phyloP scores from a whole-genome alignment of 2,888 invertebrate species.

The Trichogramma evanescens region DNA sequence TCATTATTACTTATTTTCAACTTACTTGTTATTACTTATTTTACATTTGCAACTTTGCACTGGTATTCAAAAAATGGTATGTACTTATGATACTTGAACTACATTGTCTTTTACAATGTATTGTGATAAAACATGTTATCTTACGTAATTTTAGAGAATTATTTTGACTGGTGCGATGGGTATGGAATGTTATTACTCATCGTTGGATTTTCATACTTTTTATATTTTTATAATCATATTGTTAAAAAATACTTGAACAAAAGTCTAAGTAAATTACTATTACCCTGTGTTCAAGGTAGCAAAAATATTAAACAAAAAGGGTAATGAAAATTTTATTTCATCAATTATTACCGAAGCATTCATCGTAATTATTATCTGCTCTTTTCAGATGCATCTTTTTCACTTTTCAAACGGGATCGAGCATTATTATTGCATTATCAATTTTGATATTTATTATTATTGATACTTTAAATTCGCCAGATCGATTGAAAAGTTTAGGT shows the following conservation, averaged over 20 bases:
- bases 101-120: too few species aligned
- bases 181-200: constrained; percentile 67
- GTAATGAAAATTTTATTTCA: constrained; percentile 9
- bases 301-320: constrained; percentile 12
- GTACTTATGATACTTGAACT: too few species aligned
- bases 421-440: constrained; percentile 47
- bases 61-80: constrained; percentile 24
- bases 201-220: constrained; percentile 55
- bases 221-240: constrained; percentile 48
- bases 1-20: constrained; percentile 28
- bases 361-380: not conserved
- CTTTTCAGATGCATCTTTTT: constrained; percentile 49
- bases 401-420: constrained; percentile 34
- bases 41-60: constrained; percentile 34
- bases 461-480: constrained; percentile 54
- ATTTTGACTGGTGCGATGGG: constrained; percentile 54
- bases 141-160: constrained; percentile 22
- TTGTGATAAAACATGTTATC: not conserved
- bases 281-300: constrained; percentile 21
- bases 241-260: constrained; percentile 43
- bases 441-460: constrained; percentile 57
- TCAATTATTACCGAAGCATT: constrained; percentile 14
- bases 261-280: constrained; percentile 38
- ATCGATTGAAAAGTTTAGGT: constrained; percentile 61
- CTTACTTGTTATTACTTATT: constrained; percentile 29